phyloP scores from a whole-genome alignment of 2,888 invertebrate genomes.

The Deroplatys truncata region DNA sequence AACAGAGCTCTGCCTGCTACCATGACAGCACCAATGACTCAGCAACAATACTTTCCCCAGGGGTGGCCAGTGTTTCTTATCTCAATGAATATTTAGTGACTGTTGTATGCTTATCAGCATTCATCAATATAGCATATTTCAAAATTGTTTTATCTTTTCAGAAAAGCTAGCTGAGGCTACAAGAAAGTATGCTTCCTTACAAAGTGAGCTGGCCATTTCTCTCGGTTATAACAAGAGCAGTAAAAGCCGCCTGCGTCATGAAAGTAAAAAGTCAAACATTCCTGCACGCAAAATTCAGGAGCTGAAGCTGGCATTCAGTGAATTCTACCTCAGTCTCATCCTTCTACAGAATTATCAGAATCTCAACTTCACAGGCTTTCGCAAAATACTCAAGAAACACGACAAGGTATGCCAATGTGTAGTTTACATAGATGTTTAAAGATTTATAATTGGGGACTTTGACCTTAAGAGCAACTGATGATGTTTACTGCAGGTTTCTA shows the following conservation, averaged over 20 bases:
- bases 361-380: conserved; percentile 96
- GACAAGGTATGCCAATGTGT: conserved; percentile 71
- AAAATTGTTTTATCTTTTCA: conserved; percentile 40
- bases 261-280: conserved; percentile 47
- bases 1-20: too few relatives aligned
- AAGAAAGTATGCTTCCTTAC: conserved; percentile 85
- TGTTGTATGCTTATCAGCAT: too few relatives aligned
- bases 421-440: too few relatives aligned
- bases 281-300: conserved; percentile 84
- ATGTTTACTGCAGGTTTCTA: too few relatives aligned
- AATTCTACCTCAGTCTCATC: conserved; percentile 95
- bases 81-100: too few relatives aligned
- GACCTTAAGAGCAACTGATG: too few relatives aligned
- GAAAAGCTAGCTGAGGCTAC: conserved; percentile 98
- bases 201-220: conserved; percentile 69
- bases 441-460: too few relatives aligned
- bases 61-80: too few relatives aligned
- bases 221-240: conserved; percentile 37
- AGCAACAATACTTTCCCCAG: too few relatives aligned
- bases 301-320: conserved; percentile 94
- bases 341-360: conserved; percentile 97
- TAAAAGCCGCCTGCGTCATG: conserved; percentile 35
- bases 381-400: conserved; percentile 98
- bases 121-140: too few relatives aligned
- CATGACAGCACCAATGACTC: too few relatives aligned